Conservation (phyloP, 2,888 invertebrate species). For the Acanthosoma haemorrhoidale region DNA sequence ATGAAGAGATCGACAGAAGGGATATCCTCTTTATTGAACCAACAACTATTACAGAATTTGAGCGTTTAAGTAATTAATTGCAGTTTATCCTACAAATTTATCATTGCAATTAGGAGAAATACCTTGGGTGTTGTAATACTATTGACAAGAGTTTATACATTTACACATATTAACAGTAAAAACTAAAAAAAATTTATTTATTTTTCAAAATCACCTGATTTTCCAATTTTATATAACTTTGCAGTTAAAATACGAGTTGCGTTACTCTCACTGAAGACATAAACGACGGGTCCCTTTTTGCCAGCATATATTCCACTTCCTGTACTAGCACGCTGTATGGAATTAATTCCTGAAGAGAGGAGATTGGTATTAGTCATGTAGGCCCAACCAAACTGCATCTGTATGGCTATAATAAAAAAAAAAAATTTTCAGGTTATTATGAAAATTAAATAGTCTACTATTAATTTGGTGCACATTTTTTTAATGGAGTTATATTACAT, state of each 20-base stretch:
- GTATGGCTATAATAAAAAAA: constrained; percentile 44
- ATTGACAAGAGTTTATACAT: too few species aligned
- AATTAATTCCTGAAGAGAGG: constrained; percentile 50
- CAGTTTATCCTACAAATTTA: too few species aligned
- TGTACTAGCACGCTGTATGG: constrained; percentile 44
- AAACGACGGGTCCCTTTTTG: constrained; percentile 41
- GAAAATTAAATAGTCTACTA: too few species aligned
- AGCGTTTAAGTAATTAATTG: too few species aligned
- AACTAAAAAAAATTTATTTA: not conserved
- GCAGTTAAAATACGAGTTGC: not conserved
- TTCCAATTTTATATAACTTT: constrained; percentile 1
- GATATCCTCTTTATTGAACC: too few species aligned
- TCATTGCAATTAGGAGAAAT: too few species aligned
- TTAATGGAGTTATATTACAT: too few species aligned
- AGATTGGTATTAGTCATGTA: constrained; percentile 49
- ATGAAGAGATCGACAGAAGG: too few species aligned
- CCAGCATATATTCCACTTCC: constrained; percentile 54
- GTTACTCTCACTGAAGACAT: not conserved
- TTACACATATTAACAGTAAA: not conserved
- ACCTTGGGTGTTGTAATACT: too few species aligned
- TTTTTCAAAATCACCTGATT: not conserved
- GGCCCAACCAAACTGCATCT: constrained; percentile 51
- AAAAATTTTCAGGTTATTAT: too few species aligned
- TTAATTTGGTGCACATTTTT: too few species aligned
- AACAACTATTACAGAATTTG: too few species aligned